These are phyloP conservation scores for Euphonia xanthogaster DNA, from an alignment of 2,797 vertebrate genomes.

Conservation along the genomic window DNA sequence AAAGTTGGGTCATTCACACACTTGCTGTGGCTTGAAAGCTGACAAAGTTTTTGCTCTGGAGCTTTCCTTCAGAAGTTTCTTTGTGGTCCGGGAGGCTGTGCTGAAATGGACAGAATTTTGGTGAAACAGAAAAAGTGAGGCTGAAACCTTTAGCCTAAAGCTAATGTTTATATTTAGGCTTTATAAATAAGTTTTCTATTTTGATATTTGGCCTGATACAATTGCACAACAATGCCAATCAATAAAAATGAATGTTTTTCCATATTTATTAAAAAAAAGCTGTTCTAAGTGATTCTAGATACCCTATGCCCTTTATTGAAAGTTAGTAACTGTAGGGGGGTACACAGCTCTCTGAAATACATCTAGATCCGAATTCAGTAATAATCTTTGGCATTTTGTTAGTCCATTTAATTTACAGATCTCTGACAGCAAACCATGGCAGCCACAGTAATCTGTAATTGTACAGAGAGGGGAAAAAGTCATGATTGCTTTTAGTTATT, in stretches of 20 bases:
- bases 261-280: not conserved
- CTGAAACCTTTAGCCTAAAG: not conserved
- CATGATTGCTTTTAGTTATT: not conserved
- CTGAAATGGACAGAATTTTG: not conserved
- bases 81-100: not conserved
- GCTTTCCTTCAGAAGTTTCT: not conserved
- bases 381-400: not conserved
- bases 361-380: not conserved
- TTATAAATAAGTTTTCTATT: not conserved
- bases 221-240: not conserved
- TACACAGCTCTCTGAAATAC: not conserved
- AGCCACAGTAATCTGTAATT: not conserved
- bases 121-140: not conserved
- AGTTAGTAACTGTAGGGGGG: not conserved
- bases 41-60: not conserved
- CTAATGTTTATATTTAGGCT: not conserved
- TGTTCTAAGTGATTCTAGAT: not conserved
- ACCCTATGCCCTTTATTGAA: not conserved
- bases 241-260: not conserved
- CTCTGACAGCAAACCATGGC: not conserved
- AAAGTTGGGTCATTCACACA: not conserved
- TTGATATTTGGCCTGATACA: not conserved
- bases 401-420: not conserved
- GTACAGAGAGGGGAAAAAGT: rapidly evolving
- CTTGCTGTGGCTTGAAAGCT: not conserved